These are phyloP conservation scores for Dissostichus mawsoni DNA, from an alignment of 2,113 vertebrate species.

Conservation along the genomic window DNA sequence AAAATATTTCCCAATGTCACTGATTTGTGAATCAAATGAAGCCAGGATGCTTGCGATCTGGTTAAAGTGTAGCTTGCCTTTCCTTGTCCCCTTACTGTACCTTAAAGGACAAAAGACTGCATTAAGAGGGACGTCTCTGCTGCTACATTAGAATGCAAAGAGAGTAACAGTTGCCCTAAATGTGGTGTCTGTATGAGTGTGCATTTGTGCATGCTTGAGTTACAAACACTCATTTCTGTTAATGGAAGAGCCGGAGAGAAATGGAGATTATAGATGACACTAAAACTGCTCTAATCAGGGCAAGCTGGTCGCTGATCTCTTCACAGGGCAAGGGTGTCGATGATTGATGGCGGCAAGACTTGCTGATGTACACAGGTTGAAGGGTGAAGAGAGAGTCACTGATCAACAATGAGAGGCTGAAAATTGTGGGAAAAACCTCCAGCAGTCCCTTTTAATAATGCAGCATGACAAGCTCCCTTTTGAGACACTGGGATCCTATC, in stretches of 20 bases:
- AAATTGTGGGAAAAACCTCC: conserved; percentile 47
- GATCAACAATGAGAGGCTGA: conserved; percentile 45
- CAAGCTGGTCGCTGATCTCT: conserved; percentile 72
- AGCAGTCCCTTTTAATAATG: conserved; percentile 50
- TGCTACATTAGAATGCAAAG: conserved; percentile 60
- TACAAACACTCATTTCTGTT: not conserved
- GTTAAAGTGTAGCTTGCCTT: conserved; percentile 40
- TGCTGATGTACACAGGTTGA: conserved; percentile 69
- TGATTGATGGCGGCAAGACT: conserved; percentile 69
- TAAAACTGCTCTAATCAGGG: conserved; percentile 71
- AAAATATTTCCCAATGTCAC: conserved; percentile 46
- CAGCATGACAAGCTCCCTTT: conserved; percentile 17
- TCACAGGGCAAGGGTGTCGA: conserved; percentile 54
- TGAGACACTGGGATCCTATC: conserved; percentile 33
- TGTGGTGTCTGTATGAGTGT: conserved; percentile 41
- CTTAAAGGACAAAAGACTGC: conserved; percentile 59
- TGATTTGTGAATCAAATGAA: conserved; percentile 37
- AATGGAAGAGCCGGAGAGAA: conserved; percentile 1
- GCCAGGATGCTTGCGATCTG: conserved; percentile 49
- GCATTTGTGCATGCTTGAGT: not conserved
- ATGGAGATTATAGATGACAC: conserved; percentile 59
- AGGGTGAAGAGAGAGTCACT: conserved; percentile 39
- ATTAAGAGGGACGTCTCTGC: conserved; percentile 57
- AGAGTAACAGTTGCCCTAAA: conserved; percentile 68
- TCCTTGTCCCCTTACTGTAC: conserved; percentile 52